These are phyloP conservation scores for Tiliacea citrago DNA, from an alignment of 2,888 invertebrate species.

Conservation along the genomic window DNA sequence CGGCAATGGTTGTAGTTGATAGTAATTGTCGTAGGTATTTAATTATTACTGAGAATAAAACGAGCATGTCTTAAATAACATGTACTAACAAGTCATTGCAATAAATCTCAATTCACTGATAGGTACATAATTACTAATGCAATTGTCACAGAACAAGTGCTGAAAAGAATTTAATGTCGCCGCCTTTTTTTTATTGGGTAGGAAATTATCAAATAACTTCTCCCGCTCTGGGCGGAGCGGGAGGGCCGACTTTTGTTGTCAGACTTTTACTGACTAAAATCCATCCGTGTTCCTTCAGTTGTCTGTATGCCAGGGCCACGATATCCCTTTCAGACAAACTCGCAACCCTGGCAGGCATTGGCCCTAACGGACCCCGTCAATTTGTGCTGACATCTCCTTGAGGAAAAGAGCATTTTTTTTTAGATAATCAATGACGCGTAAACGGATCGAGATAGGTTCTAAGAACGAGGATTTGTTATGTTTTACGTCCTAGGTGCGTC, in stretches of 20 bases:
- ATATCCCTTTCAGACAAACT: too few species aligned
- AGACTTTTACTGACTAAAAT: too few species aligned
- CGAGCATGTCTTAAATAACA: not conserved
- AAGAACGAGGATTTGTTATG: not conserved
- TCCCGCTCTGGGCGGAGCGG: too few species aligned
- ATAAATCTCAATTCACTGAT: slow-evolving; percentile 37
- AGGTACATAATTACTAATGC: slow-evolving; percentile 1
- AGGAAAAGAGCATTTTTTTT: not conserved
- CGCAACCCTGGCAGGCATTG: too few species aligned
- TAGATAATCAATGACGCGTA: not conserved
- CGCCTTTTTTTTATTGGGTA: too few species aligned
- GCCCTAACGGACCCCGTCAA: too few species aligned
- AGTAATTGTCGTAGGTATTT: not conserved
- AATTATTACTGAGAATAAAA: slow-evolving; percentile 2
- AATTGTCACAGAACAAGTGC: not conserved
- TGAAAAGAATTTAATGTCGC: not conserved
- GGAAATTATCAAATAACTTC: too few species aligned
- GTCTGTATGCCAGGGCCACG: too few species aligned
- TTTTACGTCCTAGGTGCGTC: not conserved
- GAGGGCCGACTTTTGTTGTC: too few species aligned
- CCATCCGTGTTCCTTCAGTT: too few species aligned
- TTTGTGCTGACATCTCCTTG: too few species aligned
- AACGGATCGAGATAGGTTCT: not conserved
- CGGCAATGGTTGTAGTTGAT: not conserved
- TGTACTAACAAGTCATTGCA: slow-evolving; percentile 8